Base-by-base conservation (phyloP, 2,113 vertebrate species). In the Dascyllus trimaculatus region DNA sequence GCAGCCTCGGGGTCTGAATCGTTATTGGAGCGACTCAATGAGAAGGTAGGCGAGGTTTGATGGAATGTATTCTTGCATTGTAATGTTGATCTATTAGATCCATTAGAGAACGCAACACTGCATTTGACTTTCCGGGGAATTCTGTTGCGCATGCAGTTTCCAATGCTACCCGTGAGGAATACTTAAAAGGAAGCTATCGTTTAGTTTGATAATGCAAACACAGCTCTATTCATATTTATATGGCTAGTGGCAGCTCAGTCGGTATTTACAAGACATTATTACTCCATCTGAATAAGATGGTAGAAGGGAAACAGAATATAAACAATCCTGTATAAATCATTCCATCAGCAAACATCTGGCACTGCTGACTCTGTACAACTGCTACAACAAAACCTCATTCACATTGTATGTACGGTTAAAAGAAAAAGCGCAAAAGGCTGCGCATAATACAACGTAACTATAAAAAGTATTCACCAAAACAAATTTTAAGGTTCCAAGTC, bases 1-100 rank as follows among this genome's bases (percentile, higher is more conserved):
- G 45, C 32, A 69, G 76, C 72, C 85, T 45, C 22, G 56, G 71
- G 63, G 71, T 26, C 35, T 66, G 29, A 69, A 25, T 29, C 69
- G 45, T 75, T 80, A 75, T 22, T 60, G 71, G 24, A 71, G 46
- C 66, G 54, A 21, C 43, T 11, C 59, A 58, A 65, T 48, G 46
- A 54, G 68, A 59, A 25, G 46, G 43, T 45, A 46, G 29, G 49
- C 9, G 14, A 60, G 59, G 22, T 63, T 43, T 53, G 49, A 75
- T 56, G 21, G 48, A 46, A 17, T 71, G 56, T 26, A 18, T 29
- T 63, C 24, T 24, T 61, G 54, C 38, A 79, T 81, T 70, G 51
- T 75, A 43, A 72, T 77, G 64, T 53, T 53, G 62, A 78, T 83
- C 52, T 57, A 68, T 81, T 73, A 35, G 26, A 49, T n/a, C 59